Evolutionary conservation across 2,888 invertebrate genomes (phyloP).

Genomic region (Hirtodrosophila cameraria): DNA sequence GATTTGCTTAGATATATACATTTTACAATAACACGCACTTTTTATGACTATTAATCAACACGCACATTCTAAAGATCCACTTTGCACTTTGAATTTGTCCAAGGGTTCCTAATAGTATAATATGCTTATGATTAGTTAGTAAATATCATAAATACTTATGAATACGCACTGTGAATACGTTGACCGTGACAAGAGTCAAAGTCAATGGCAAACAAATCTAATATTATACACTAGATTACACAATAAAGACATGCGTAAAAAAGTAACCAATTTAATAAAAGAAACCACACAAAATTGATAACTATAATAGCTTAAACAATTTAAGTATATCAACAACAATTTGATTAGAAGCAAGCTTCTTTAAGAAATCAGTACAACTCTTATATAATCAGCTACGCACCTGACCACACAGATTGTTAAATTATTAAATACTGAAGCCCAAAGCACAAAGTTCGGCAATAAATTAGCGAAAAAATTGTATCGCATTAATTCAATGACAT

Average conservation of each 20-base stretch:
- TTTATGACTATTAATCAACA: conserved; percentile 42
- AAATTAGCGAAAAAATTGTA: background rate
- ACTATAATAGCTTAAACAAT: conserved; percentile 22
- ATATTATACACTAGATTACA: conserved; percentile 21
- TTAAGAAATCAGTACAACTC: conserved; percentile 23
- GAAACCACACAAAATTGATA: conserved; percentile 30
- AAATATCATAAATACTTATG: conserved; percentile 1
- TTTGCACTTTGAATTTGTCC: background rate
- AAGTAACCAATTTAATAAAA: conserved; percentile 4
- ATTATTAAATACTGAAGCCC: conserved; percentile 19
- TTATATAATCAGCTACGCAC: conserved; percentile 53
- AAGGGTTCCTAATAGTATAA: background rate
- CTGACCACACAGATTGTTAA: background rate
- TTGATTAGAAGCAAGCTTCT: conserved; percentile 37
- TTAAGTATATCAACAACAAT: conserved; percentile 62
- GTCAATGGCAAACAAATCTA: conserved; percentile 28
- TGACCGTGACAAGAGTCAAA: conserved; percentile 29
- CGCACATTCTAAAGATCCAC: conserved; percentile 34
- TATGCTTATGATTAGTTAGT: conserved; percentile 25
- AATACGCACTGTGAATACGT: no score
- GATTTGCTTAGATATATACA: conserved; percentile 36
- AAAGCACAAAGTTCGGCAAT: conserved; percentile 21
- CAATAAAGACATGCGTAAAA: conserved; percentile 25
- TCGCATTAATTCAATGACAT: background rate
- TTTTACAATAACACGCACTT: conserved; percentile 56